phyloP scores from a whole-genome alignment of 2,888 invertebrate genomes.

The Drosophila nigricruria region DNA sequence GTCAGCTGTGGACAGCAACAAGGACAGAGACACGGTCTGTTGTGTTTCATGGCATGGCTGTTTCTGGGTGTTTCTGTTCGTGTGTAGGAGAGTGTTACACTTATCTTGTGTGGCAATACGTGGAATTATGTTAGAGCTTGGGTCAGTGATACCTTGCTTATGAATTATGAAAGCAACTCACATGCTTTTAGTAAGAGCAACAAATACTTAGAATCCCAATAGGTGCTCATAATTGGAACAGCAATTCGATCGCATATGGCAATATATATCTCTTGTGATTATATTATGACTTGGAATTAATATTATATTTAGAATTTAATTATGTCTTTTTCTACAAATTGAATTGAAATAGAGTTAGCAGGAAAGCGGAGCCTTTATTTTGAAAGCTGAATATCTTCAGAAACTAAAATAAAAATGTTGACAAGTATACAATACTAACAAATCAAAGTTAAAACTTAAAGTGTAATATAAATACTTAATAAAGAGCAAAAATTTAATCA shows the following conservation, averaged over 20 bases:
- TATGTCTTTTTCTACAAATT: too few species aligned
- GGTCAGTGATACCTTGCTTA: background rate
- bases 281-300: background rate
- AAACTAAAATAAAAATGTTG: too few species aligned
- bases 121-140: background rate
- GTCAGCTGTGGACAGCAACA: constrained; percentile 40
- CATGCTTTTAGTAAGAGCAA: background rate
- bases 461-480: too few species aligned
- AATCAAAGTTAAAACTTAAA: too few species aligned
- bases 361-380: too few species aligned
- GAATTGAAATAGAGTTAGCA: too few species aligned
- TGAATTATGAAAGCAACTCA: background rate
- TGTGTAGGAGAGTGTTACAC: constrained; percentile 25
- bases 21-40: constrained; percentile 6
- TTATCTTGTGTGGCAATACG: constrained; percentile 20
- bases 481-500: too few species aligned
- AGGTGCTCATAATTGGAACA: background rate
- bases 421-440: too few species aligned
- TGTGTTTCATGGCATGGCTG: too few species aligned
- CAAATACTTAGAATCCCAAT: background rate
- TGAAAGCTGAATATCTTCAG: too few species aligned
- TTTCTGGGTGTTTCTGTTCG: background rate
- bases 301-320: too few species aligned
- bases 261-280: background rate
- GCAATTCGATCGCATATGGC: background rate